Conservation (phyloP, 1,140 invertebrate genomes). For the Medauroidea extradentata region DNA sequence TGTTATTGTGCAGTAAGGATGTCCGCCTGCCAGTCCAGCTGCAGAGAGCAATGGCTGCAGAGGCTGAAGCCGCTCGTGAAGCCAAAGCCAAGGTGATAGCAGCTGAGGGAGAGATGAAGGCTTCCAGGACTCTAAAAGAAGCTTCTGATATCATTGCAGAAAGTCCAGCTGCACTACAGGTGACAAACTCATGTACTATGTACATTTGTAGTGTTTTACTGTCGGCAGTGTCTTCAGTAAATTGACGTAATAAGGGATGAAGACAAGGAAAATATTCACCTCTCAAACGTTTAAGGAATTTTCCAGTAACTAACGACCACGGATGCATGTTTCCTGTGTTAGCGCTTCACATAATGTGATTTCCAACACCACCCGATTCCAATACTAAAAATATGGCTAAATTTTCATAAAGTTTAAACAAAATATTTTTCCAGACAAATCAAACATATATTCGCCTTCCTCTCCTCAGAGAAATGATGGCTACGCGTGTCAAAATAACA, state of each 20-base stretch:
- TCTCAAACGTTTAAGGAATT: not conserved
- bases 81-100: constrained; percentile 74
- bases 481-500: no score
- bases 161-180: constrained; percentile 82
- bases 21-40: constrained; percentile 78
- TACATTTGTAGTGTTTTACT: no score
- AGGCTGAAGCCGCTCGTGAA: constrained; percentile 76
- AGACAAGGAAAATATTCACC: not conserved
- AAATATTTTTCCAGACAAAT: no score
- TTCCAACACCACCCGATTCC: no score
- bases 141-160: constrained; percentile 85
- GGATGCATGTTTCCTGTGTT: no score
- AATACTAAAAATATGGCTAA: no score
- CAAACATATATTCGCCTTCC: no score
- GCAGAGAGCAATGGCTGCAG: constrained; percentile 82
- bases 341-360: no score
- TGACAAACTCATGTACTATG: constrained; percentile 45
- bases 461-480: no score
- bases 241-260: not conserved
- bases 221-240: not conserved
- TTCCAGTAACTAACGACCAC: no score
- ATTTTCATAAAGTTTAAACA: no score
- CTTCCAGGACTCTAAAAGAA: constrained; percentile 80
- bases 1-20: constrained; percentile 79
- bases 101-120: constrained; percentile 80